Base-by-base conservation (phyloP, 1,140 invertebrate species). In the Drosophila rhopaloa region DNA sequence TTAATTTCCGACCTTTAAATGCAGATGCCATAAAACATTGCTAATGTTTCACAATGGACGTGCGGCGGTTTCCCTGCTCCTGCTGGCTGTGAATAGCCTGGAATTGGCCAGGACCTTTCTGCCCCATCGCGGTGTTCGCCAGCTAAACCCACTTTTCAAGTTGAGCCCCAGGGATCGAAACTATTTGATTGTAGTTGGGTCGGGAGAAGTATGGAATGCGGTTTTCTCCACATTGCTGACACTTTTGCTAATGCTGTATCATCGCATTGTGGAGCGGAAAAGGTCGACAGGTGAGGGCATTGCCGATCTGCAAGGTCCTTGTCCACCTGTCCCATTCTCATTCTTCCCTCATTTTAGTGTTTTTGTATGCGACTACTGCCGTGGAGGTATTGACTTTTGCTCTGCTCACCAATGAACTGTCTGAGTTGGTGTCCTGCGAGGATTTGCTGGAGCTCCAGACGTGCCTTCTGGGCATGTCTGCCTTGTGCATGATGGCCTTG, bases 41-140 rank as follows among this genome's bases (percentile, higher is more conserved):
- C 62, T 91, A 51, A 77, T 77, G 70, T 92, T 91, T 72, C 91
- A 92, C 71, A 92, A 92, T 91, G 67, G 79, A 68, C 88, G 91
- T 40, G 84, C 90, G 56, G 78, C 76, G 27, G 55, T 81, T 37
- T 82, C 76, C 19, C 46, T 92, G 35, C 61, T 91, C 1, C 57
- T 92, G 41, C 44, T 92, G 67, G 70, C 82, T 50, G 48, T 80
- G 47, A 92, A 92, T 63, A 91, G 81, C 38, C 59, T 92, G 14
- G 84, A 92, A 54, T 40, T 92, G 54, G 84, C 78, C 19, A 71
- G 74, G 13, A 78, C 76, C 61, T 61, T 82, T 40, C 51, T 92
- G 54, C 79, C 91, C 5, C 60, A 63, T n/a, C 79, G 50, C 27
- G 44, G 40, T 27, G 50, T 41, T 10, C 59, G 55, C 6, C 48